phyloP scores from a whole-genome alignment of 2,113 vertebrate genomes.

The Butorides virescens region DNA sequence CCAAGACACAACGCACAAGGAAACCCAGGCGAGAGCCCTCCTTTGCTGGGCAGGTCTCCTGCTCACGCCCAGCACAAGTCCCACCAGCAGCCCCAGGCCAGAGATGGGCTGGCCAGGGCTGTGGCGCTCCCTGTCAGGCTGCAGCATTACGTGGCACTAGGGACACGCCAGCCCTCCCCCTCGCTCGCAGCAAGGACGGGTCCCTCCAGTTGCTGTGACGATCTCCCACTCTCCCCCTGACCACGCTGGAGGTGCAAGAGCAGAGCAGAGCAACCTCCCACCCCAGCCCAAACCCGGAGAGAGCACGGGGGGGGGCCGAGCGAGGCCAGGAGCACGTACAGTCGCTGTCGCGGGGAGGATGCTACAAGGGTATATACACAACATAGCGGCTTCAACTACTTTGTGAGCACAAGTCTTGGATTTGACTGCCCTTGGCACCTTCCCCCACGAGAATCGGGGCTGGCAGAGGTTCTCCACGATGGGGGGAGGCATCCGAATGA shows the following conservation, averaged over 20 bases:
- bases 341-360: not conserved
- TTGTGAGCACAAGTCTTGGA: not conserved
- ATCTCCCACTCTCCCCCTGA: not conserved
- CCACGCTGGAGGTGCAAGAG: not conserved
- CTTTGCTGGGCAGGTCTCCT: not conserved
- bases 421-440: not conserved
- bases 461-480: not conserved
- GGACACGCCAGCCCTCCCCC: not conserved
- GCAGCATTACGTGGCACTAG: not conserved
- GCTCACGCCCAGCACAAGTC: not conserved
- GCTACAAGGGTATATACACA: not conserved
- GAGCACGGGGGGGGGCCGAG: not conserved
- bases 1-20: not conserved
- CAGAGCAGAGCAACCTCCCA: not conserved
- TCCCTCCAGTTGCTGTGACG: not conserved
- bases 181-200: not conserved
- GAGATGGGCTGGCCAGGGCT: not conserved
- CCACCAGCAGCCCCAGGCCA: fast-evolving
- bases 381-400: not conserved
- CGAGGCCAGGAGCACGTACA: not conserved
- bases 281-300: not conserved
- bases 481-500: not conserved
- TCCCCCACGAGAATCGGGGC: not conserved
- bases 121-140: not conserved
- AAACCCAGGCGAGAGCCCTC: not conserved